Evolutionary conservation across 2,797 vertebrate species (phyloP), one percentile per base, ranked within the genome.

Genomic region (Danio kyathit): DNA sequence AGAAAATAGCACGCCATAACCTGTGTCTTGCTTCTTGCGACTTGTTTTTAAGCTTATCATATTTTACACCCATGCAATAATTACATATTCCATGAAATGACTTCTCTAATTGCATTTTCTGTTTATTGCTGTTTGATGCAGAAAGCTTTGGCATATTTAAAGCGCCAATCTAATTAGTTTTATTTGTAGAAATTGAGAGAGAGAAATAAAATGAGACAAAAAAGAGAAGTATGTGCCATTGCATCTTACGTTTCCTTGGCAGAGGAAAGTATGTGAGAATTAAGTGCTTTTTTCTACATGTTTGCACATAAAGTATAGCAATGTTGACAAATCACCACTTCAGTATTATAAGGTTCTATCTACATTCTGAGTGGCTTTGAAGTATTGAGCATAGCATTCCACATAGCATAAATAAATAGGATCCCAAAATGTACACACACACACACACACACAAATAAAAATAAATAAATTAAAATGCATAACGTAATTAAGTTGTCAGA

Each of bases 71-170:
- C 14, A 29, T 75, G 44, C 12, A 56, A 41, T 41, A 69, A 21
- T 69, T 44, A 16, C 52, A 67, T 56, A 77, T 48, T 67, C 19
- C 13, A 43, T 64, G 8, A 7, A 14, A 19, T 56, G n/a, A 11
- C 11, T 43, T 80, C 87, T 91, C 86, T 92, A 92, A 94, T 93
- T 93, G 89, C 88, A 90, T 92, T 93, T 91, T 91, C 92, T 91
- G 88, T 91, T 93, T 91, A 91, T 90, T 93, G 90, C 92, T 69
- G 89, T 84, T 88, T 66, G 89, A 86, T 87, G 88, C 77, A 48
- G 77, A 91, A 85, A 87, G 88, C 92, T 94, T 93, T 93, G 92
- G 92, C 91, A 92, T 92, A 93, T 94, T 92, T 94, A 93, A 92
- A 90, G 90, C 90, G 90, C 87, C 89, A 80, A 90, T 85, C 91